phyloP scores from a whole-genome alignment of 2,113 vertebrate genomes.

The Varanus salvator region DNA sequence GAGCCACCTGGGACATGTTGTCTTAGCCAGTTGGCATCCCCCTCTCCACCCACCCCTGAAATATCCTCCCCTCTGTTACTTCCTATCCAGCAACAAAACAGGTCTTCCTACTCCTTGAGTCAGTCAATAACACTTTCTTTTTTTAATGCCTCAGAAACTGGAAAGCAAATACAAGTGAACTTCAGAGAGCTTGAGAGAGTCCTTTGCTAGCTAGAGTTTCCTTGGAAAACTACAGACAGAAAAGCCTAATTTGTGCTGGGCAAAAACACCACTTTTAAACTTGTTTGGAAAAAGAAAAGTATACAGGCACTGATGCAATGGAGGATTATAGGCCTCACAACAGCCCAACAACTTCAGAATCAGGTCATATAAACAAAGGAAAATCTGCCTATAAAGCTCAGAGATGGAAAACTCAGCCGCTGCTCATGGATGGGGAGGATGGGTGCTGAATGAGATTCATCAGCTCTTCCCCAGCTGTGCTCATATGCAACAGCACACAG shows the following conservation, averaged over 20 bases:
- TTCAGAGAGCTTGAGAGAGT: background rate
- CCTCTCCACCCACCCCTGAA: background rate
- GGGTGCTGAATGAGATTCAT: background rate
- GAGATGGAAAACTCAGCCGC: too few species aligned
- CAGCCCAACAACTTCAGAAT: background rate
- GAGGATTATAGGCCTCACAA: background rate
- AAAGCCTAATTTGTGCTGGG: background rate
- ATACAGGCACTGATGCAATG: background rate
- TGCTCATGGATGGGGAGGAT: too few species aligned
- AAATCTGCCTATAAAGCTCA: background rate
- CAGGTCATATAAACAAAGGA: background rate
- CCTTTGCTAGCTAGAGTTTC: background rate
- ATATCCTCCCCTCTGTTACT: background rate
- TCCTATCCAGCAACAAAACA: constrained; percentile 31
- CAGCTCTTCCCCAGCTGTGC: background rate
- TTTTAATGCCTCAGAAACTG: constrained; percentile 8
- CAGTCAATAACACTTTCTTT: rapidly evolving
- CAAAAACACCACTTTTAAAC: background rate
- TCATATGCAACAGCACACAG: background rate
- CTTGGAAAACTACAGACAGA: background rate
- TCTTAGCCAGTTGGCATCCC: background rate
- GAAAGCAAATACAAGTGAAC: background rate
- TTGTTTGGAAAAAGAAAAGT: background rate
- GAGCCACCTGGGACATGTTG: background rate
- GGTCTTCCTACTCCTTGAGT: background rate